phyloP scores from a whole-genome alignment of 2,113 vertebrate genomes.

The Pseudolaguvia tuberculata region DNA sequence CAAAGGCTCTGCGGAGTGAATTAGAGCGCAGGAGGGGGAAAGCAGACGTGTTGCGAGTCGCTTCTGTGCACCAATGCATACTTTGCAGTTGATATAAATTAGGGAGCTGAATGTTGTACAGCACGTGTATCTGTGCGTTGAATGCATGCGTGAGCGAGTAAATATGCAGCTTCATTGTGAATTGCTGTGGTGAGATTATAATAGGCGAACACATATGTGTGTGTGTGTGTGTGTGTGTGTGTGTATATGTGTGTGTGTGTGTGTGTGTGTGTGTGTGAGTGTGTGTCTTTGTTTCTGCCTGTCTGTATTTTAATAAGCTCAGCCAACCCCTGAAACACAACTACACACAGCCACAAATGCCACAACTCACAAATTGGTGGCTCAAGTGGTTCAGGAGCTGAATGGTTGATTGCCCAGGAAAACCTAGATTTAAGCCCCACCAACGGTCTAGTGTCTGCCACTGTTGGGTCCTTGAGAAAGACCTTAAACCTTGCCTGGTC shows the following conservation, averaged over 20 bases:
- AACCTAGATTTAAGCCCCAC: too few relatives aligned
- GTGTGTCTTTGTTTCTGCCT: slow-evolving; percentile 66
- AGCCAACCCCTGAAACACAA: slow-evolving; percentile 65
- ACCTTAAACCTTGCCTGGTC: too few relatives aligned
- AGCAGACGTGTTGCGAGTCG: background rate
- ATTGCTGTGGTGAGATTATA: slow-evolving; percentile 66
- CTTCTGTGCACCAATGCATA: background rate
- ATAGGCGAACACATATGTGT: slow-evolving; percentile 56
- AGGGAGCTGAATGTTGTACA: background rate
- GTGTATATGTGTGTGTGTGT: background rate
- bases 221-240: background rate
- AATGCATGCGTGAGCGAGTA: slow-evolving; percentile 36
- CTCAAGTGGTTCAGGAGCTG: too few relatives aligned
- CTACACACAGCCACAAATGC: too few relatives aligned
- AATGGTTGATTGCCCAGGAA: too few relatives aligned
- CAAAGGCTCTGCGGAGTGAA: slow-evolving; percentile 18
- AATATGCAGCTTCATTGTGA: slow-evolving; percentile 65
- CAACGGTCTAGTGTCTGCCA: too few relatives aligned
- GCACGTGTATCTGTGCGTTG: background rate
- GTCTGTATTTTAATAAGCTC: slow-evolving; percentile 66
- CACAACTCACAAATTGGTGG: too few relatives aligned
- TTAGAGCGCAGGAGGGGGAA: slow-evolving; percentile 6
- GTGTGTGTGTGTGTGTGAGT: slow-evolving; percentile 55
- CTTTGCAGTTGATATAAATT: background rate
- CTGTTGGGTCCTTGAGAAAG: too few relatives aligned